Conservation (phyloP, 2,797 vertebrate genomes). For the Aselliscus stoliczkanus region DNA sequence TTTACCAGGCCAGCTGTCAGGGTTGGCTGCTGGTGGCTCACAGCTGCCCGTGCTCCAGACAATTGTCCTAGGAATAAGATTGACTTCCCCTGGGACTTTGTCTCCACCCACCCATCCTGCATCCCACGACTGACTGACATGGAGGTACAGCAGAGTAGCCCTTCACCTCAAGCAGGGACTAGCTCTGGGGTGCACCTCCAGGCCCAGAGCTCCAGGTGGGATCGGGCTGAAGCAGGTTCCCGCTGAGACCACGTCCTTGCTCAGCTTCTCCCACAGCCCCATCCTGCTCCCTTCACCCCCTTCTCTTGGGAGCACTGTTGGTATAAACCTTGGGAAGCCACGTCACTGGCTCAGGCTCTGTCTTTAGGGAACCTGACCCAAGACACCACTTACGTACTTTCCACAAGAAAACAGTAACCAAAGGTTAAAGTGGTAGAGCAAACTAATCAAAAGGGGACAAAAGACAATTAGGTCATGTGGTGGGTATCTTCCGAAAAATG, state of each 20-base stretch:
- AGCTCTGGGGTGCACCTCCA: background rate
- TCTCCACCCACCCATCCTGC: background rate
- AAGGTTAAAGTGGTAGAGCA: background rate
- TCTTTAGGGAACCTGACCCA: background rate
- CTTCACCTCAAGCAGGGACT: background rate
- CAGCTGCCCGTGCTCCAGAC: background rate
- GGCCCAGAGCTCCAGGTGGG: background rate
- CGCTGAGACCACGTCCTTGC: background rate
- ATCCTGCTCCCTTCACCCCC: background rate
- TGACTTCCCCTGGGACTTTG: background rate
- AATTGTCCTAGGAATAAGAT: background rate
- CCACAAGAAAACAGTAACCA: background rate
- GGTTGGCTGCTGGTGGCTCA: background rate
- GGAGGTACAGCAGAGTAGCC: background rate
- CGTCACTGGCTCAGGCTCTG: background rate
- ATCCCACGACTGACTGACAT: background rate
- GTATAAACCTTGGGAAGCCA: background rate
- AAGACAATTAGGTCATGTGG: too few relatives aligned
- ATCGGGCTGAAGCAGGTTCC: too few relatives aligned
- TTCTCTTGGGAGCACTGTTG: background rate
- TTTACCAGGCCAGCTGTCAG: background rate
- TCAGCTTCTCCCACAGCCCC: background rate
- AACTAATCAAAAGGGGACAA: background rate
- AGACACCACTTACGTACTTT: background rate
- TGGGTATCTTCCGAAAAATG: too few relatives aligned